Conservation (phyloP, 1,140 invertebrate genomes). For the Artemia franciscana region DNA sequence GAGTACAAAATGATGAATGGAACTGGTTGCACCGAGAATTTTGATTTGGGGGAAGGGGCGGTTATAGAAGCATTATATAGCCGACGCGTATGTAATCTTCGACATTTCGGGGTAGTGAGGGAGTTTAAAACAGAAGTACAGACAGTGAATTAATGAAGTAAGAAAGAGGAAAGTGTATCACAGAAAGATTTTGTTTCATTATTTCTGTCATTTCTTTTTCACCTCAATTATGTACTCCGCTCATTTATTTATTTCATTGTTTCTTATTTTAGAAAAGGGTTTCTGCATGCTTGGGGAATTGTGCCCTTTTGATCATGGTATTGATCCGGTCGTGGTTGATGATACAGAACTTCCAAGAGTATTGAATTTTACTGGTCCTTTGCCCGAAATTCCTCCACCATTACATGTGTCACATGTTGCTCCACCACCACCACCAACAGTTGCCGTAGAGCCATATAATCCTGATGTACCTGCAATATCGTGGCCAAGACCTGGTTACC, state of each 20-base stretch:
- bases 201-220: no score
- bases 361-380: conserved; percentile 26
- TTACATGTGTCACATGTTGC: conserved; percentile 25
- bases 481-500: conserved; percentile 9
- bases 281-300: conserved; percentile 85
- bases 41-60: no score
- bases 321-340: conserved; percentile 77
- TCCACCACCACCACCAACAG: conserved; percentile 25
- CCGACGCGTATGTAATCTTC: no score
- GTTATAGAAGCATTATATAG: no score
- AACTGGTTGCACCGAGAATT: no score
- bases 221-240: no score
- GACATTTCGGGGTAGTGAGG: no score
- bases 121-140: no score
- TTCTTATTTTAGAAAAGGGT: conserved; percentile 45
- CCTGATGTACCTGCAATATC: conserved; percentile 56
- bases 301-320: conserved; percentile 84
- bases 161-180: no score
- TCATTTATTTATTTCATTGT: neutral
- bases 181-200: no score
- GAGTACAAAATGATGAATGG: no score
- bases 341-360: conserved; percentile 37
- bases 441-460: conserved; percentile 41
- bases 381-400: conserved; percentile 24
- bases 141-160: no score